phyloP scores from a whole-genome alignment of 2,888 invertebrate species.

The Anaspis maculata region DNA sequence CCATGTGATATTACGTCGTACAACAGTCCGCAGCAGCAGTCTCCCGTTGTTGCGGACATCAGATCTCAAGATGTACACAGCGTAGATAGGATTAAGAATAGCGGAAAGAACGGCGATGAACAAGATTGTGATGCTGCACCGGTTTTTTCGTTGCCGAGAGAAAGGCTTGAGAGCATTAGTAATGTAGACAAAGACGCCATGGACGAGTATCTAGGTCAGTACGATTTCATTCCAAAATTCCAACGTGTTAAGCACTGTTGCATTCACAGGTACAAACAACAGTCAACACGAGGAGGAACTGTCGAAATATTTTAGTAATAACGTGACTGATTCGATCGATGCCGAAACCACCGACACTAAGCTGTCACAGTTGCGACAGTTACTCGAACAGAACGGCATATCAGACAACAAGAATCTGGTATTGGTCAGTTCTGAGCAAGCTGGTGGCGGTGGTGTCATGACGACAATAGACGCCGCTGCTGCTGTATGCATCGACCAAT shows the following conservation, averaged over 20 bases:
- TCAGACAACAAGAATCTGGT: slow-evolving; percentile 22
- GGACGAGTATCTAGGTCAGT: slow-evolving; percentile 64
- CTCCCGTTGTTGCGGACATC: slow-evolving; percentile 26
- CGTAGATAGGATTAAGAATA: slow-evolving; percentile 29
- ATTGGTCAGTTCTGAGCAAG: slow-evolving; percentile 5
- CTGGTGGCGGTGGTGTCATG: slow-evolving; percentile 6
- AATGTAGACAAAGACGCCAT: slow-evolving; percentile 73
- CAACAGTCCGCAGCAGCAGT: slow-evolving; percentile 31
- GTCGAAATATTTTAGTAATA: slow-evolving; percentile 70
- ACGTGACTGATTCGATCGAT: slow-evolving; percentile 23
- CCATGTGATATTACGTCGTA: slow-evolving; percentile 40
- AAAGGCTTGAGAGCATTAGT: slow-evolving; percentile 65
- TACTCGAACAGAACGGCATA: slow-evolving; percentile 47
- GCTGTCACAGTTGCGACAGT: slow-evolving; percentile 63
- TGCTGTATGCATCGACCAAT: slow-evolving; percentile 5
- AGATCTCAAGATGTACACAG: slow-evolving; percentile 37
- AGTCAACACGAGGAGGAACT: slow-evolving; percentile 78
- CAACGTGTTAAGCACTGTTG: no score
- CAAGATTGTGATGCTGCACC: slow-evolving; percentile 23
- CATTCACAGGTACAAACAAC: slow-evolving; percentile 62
- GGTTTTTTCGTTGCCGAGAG: slow-evolving; percentile 41
- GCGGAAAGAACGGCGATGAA: slow-evolving; percentile 21
- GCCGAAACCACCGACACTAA: slow-evolving; percentile 42
- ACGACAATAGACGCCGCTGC: slow-evolving; percentile 10
- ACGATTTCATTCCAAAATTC: no score